Evolutionary conservation across 2,797 vertebrate genomes (phyloP).

Genomic region (Lutjanus campechanus): DNA sequence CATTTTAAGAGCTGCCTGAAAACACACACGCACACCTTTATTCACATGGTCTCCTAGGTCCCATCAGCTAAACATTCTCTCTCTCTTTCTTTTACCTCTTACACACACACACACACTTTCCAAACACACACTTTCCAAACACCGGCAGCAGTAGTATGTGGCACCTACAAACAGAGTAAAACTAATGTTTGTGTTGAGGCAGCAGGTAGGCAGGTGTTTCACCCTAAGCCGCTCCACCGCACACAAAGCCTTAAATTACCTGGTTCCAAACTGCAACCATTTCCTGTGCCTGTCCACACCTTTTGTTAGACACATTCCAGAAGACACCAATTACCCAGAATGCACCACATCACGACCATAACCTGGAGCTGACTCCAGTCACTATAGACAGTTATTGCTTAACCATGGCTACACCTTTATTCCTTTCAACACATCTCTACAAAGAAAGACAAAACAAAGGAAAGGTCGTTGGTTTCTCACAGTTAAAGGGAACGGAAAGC

Average conservation of each 20-base stretch:
- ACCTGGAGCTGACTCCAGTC: conserved; percentile 40
- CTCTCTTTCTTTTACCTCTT: conserved; percentile 22
- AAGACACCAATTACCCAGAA: conserved; percentile 63
- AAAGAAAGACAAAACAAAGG: conserved; percentile 33
- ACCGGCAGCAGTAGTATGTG: conserved; percentile 42
- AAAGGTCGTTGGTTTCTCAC: conserved; percentile 20
- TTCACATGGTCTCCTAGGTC: conserved; percentile 51
- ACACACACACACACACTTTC: conserved; percentile 22
- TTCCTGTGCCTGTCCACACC: conserved; percentile 72
- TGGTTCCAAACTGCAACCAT: conserved; percentile 49
- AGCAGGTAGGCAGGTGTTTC: conserved; percentile 75
- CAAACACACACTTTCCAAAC: conserved; percentile 47
- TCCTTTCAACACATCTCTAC: conserved; percentile 9
- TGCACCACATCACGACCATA: conserved; percentile 39
- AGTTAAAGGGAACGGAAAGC: conserved; percentile 21
- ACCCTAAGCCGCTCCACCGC: conserved; percentile 49
- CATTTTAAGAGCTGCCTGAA: conserved; percentile 34
- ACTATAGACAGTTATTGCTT: conserved; percentile 3
- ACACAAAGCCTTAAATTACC: conserved; percentile 69
- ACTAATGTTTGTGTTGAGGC: conserved; percentile 69
- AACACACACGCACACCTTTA: conserved; percentile 36
- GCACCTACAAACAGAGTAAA: conserved; percentile 67
- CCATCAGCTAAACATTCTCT: conserved; percentile 41
- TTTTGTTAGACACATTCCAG: conserved; percentile 71
- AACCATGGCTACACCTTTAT: not conserved